Evolutionary conservation across 2,888 invertebrate species (phyloP).

Genomic region (Pediacus dermestoides): DNA sequence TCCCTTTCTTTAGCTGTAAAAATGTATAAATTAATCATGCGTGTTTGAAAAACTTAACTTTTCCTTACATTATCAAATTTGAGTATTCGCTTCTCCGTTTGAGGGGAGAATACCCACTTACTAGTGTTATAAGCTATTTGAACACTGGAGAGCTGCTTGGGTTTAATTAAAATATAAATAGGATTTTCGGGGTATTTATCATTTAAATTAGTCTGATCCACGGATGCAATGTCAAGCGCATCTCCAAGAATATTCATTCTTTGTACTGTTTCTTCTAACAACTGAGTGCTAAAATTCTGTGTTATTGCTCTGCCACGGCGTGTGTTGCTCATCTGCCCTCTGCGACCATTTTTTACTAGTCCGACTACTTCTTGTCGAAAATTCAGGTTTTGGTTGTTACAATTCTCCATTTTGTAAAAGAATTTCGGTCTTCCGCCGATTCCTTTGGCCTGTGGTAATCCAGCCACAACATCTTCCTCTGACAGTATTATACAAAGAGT

Average conservation of each 20-base stretch:
- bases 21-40: conserved; percentile 5
- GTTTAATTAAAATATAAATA: conserved; percentile 61
- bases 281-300: no score
- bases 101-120: conserved; percentile 59
- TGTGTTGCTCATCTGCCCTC: no score
- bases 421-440: conserved; percentile 75
- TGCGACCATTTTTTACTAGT: no score
- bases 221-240: no score
- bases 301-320: no score
- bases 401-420: conserved; percentile 36
- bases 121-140: conserved; percentile 56
- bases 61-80: conserved; percentile 55
- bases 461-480: conserved; percentile 67
- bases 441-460: conserved; percentile 67
- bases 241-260: no score
- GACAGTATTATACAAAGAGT: conserved; percentile 65
- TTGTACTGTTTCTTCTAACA: no score
- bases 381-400: not conserved
- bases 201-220: not conserved
- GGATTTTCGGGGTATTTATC: conserved; percentile 35
- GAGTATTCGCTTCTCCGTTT: conserved; percentile 60
- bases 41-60: conserved; percentile 4
- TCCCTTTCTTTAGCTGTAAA: conserved; percentile 2
- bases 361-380: no score
- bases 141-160: conserved; percentile 55